A percentile compares a stretch with the other conserved stretches of the same genome.
Conservation (phyloP, 2,888 invertebrate genomes). For the Lasioglossum marginatum region DNA sequence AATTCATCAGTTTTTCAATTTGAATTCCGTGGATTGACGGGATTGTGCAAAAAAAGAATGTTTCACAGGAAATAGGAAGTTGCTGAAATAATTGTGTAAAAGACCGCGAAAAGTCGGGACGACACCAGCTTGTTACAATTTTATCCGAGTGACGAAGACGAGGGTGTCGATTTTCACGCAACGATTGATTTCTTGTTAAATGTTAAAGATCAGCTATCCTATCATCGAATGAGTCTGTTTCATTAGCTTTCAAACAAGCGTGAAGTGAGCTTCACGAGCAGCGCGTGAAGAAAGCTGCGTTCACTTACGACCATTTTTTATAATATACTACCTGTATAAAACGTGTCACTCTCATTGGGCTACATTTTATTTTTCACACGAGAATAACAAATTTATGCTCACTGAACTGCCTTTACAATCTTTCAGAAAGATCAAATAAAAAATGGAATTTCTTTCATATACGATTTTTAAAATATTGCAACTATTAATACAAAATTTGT, state of each 20-base stretch:
- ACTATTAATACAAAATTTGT: too few relatives aligned
- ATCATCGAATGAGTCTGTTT: constrained; percentile 31
- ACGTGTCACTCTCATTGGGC: background rate
- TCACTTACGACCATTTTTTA: background rate
- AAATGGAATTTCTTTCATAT: too few relatives aligned
- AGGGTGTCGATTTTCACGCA: background rate
- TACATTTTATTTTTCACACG: background rate
- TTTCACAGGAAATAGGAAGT: background rate
- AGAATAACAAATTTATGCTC: too few relatives aligned
- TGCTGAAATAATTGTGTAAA: background rate
- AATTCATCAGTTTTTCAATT: too few relatives aligned
- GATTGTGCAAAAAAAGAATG: background rate
- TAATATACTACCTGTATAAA: background rate
- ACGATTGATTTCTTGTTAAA: constrained; percentile 11
- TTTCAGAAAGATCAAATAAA: too few relatives aligned
- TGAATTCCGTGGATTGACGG: background rate
- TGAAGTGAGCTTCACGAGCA: constrained; percentile 15
- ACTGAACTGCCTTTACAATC: too few relatives aligned
- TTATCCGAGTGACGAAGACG: background rate
- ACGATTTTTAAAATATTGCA: too few relatives aligned
- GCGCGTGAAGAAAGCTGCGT: background rate
- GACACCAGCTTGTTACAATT: background rate
- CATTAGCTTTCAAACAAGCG: constrained; percentile 41
- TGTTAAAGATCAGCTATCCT: constrained; percentile 31
- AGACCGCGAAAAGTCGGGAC: background rate